phyloP scores from a whole-genome alignment of 1,140 invertebrate species.

The Apis florea region DNA sequence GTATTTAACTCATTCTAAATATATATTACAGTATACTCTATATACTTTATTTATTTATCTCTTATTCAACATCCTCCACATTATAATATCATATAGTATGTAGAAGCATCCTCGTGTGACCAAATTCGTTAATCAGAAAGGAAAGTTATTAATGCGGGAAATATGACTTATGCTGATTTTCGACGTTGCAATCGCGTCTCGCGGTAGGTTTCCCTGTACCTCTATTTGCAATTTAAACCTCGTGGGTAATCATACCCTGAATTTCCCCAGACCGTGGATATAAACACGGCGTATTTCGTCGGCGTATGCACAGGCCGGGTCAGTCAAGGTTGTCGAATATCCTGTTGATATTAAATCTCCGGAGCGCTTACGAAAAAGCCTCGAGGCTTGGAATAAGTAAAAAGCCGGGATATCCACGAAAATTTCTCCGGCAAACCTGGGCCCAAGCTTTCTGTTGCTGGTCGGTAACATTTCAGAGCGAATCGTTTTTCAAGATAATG shows the following conservation, averaged over 20 bases:
- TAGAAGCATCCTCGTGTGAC: not conserved
- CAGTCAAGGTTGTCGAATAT: constrained; percentile 35
- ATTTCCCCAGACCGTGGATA: constrained; percentile 26
- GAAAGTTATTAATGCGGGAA: constrained; percentile 1
- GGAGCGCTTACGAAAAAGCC: constrained; percentile 7
- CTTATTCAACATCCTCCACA: too few relatives aligned
- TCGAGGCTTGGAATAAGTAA: constrained; percentile 9
- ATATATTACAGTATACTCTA: too few relatives aligned
- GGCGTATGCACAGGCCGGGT: not conserved
- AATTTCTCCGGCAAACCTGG: not conserved
- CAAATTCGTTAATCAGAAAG: not conserved
- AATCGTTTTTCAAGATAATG: constrained; percentile 24
- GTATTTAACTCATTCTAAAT: too few relatives aligned
- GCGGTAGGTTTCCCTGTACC: not conserved
- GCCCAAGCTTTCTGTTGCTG: not conserved
- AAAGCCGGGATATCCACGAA: constrained; percentile 15
- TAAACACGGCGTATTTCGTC: constrained; percentile 31
- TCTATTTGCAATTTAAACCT: constrained; percentile 57
- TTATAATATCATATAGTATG: too few relatives aligned
- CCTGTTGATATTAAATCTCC: constrained; percentile 47
- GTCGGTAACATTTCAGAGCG: not conserved
- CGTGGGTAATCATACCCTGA: constrained; percentile 35
- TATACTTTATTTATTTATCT: too few relatives aligned
- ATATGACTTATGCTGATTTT: not conserved
- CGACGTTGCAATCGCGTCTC: not conserved